A percentile compares a stretch with the other conserved stretches of the same genome.
Evolutionary conservation across 2,113 vertebrate species (phyloP).

Genomic region (Raja brachyura): DNA sequence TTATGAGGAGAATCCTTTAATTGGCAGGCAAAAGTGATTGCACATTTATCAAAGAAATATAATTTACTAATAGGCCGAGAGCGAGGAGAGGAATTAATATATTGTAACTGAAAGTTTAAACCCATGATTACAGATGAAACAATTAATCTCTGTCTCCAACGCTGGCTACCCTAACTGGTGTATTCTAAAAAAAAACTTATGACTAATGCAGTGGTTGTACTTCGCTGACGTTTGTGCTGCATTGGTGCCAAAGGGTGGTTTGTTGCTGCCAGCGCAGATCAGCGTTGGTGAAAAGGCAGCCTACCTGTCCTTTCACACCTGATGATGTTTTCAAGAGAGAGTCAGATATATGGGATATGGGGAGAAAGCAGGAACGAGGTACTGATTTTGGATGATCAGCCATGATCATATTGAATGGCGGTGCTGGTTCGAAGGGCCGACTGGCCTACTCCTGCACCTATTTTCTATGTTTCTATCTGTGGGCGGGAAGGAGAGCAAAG

Average conservation of each 20-base stretch:
- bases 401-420: too few relatives aligned
- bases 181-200: not conserved
- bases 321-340: too few relatives aligned
- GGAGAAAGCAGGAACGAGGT: too few relatives aligned
- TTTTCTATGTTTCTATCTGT: too few relatives aligned
- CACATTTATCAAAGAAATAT: slow-evolving; percentile 24
- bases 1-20: slow-evolving; percentile 8
- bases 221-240: not conserved
- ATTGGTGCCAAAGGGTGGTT: not conserved
- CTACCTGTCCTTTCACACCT: not conserved
- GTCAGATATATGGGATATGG: too few relatives aligned
- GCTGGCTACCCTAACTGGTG: slow-evolving; percentile 12
- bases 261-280: not conserved
- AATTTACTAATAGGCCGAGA: not conserved
- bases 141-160: slow-evolving; percentile 23
- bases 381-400: too few relatives aligned
- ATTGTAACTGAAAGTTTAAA: slow-evolving; percentile 31
- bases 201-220: not conserved
- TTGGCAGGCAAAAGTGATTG: slow-evolving; percentile 23
- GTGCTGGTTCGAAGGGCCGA: too few relatives aligned
- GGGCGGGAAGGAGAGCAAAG: not conserved
- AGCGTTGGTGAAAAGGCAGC: not conserved
- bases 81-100: slow-evolving; percentile 18
- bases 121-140: slow-evolving; percentile 18
- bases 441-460: too few relatives aligned